Evolutionary conservation across 1,140 invertebrate genomes (phyloP).

Genomic region (Centruroides vittatus): DNA sequence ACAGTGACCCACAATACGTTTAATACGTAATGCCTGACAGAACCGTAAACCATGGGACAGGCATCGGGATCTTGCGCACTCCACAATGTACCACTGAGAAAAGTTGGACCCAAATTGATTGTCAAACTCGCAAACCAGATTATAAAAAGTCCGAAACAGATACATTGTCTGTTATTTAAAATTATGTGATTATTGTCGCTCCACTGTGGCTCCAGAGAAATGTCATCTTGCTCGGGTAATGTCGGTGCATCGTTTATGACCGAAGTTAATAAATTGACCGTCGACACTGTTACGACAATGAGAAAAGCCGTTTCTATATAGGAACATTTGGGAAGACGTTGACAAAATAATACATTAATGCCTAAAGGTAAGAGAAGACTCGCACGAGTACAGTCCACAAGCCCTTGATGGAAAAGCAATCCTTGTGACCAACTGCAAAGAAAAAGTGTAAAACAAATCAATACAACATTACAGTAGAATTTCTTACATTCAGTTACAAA

Average conservation of each 20-base stretch:
- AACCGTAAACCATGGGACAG: constrained; percentile 55
- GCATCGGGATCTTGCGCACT: constrained; percentile 36
- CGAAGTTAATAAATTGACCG: constrained; percentile 78
- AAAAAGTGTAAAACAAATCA: not conserved
- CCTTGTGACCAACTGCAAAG: constrained; percentile 56
- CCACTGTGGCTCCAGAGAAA: constrained; percentile 1
- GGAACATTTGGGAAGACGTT: constrained; percentile 70
- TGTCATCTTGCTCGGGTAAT: constrained; percentile 42
- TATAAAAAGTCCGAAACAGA: constrained; percentile 79
- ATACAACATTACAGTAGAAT: not conserved
- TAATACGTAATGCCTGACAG: constrained; percentile 70
- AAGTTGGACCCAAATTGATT: constrained; percentile 79
- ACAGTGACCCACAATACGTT: constrained; percentile 80
- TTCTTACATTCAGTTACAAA: not conserved
- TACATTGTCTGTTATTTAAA: constrained; percentile 64
- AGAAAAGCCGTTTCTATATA: constrained; percentile 77
- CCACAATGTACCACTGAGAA: constrained; percentile 66
- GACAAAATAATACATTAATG: constrained; percentile 62
- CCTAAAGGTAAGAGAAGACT: constrained; percentile 67
- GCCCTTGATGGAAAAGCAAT: constrained; percentile 68
- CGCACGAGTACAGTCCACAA: constrained; percentile 65
- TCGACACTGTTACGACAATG: constrained; percentile 71
- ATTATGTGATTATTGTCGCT: constrained; percentile 11
- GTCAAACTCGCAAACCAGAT: constrained; percentile 72
- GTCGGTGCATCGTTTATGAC: constrained; percentile 78